A percentile compares a stretch with the other conserved stretches of the same genome.
Evolutionary conservation across 2,888 invertebrate species (phyloP).

Genomic region (Alviniconcha strummeri): DNA sequence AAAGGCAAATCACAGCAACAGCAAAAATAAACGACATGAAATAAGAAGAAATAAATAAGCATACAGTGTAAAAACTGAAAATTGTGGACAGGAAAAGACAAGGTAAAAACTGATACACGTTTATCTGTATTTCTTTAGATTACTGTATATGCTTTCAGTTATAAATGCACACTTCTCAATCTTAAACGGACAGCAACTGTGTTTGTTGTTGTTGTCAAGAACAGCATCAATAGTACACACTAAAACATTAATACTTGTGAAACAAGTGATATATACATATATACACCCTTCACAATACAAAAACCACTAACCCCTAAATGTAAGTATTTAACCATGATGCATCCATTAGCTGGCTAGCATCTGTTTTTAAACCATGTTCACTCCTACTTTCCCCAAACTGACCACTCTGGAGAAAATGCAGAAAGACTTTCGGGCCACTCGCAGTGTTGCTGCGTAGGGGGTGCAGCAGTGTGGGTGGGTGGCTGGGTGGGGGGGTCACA

Average conservation of each 20-base stretch:
- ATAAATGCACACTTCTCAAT: not conserved
- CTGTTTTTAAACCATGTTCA: not conserved
- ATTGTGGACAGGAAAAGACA: too few species aligned
- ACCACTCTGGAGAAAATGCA: not conserved
- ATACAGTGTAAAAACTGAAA: not conserved
- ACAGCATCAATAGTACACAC: not conserved
- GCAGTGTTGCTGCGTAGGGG: slow-evolving; percentile 5
- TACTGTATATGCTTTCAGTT: not conserved
- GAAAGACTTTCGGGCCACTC: slow-evolving; percentile 11
- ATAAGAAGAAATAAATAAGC: not conserved
- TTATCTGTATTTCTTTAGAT: not conserved
- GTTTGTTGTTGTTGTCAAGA: not conserved
- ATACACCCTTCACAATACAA: not conserved
- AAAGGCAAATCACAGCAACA: not conserved
- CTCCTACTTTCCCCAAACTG: not conserved
- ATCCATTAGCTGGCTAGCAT: too few species aligned
- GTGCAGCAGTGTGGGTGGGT: slow-evolving; percentile 5
- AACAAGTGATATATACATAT: not conserved
- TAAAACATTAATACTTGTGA: not conserved
- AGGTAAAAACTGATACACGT: not conserved
- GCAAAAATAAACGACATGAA: not conserved
- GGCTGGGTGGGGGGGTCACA: slow-evolving; percentile 21
- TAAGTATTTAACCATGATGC: too few species aligned
- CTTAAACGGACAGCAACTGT: not conserved
- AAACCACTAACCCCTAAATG: too few species aligned